These are phyloP conservation scores for Parotocinclus haroldoi DNA, from an alignment of 2,797 vertebrate species.

Conservation along the genomic window DNA sequence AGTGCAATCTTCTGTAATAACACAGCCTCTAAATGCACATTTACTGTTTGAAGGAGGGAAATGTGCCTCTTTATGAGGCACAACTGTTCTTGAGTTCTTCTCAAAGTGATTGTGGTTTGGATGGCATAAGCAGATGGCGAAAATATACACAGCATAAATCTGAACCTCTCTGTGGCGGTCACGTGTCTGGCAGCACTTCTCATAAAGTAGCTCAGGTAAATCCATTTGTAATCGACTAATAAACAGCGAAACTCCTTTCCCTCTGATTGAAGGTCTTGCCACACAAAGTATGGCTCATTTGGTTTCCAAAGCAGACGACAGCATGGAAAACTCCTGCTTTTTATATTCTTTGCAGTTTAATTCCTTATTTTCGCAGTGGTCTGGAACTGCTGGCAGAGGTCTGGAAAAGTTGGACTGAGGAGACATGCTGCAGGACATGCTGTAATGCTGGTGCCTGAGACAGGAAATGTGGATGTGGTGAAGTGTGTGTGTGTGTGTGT, in stretches of 20 bases:
- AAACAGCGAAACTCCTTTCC: conserved; percentile 24
- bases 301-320: conserved; percentile 25
- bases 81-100: conserved; percentile 25
- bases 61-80: conserved; percentile 14
- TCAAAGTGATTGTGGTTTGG: conserved; percentile 37
- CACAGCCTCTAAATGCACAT: conserved; percentile 20
- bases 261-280: conserved; percentile 31
- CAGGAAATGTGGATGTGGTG: conserved; percentile 23
- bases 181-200: conserved; percentile 2
- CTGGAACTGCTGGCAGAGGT: conserved; percentile 21
- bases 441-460: conserved; percentile 36
- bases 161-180: neutral
- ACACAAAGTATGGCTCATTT: conserved; percentile 9
- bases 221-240: conserved; percentile 18
- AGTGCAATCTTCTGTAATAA: conserved; percentile 7
- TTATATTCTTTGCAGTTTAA: conserved; percentile 30
- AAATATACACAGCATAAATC: conserved; percentile 29
- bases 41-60: conserved; percentile 4
- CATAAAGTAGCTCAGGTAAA: conserved; percentile 31
- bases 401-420: neutral
- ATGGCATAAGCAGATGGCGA: conserved; percentile 34
- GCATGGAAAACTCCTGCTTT: conserved; percentile 30
- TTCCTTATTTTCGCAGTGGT: conserved; percentile 38
- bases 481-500: neutral
- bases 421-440: conserved; percentile 30